Base-by-base conservation (phyloP, 1,140 invertebrate species). In the Oryzaephilus surinamensis region DNA sequence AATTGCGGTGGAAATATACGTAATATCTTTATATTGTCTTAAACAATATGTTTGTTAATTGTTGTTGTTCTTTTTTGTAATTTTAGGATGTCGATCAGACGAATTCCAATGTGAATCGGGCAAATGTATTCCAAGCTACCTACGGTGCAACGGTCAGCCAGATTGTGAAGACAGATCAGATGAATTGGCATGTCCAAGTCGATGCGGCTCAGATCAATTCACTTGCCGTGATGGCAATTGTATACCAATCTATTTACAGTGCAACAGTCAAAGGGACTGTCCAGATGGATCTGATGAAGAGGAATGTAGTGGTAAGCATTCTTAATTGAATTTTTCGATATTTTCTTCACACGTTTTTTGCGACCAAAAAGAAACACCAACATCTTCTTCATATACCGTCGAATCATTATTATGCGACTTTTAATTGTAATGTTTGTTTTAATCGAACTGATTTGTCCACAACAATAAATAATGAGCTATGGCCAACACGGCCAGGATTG, bases 241-340 rank as follows among this genome's bases (percentile, higher is more conserved):
- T 54, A 82, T 98, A 37, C 91, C 90, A 0, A 81, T 79, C 56
- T 81, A 75, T 38, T 93, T 84, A 63, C 84, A 94, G 44, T 98
- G 95, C 62, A 93, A 98, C 58, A 70, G 74, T 24, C 74, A 82
- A 46, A 70, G 71, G 31, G 92, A 98, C 58, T 97, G 93, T 55
- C 54, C 63, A 4, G 93, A 97, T 60, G 72, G 77, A 21, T 84
- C 82, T 27, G 95, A 97, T 66, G 92, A 97, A 72, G 66, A 81
- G 45, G 84, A 86, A 33, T 96, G 92, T 66, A 72, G n/a, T n/a
- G n/a, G 88, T 90, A 72, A 76, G 81, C n/a, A n/a, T n/a, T n/a
- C n/a, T n/a, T n/a, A n/a, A n/a, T n/a, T n/a, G n/a, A n/a, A 77
- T 34, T n/a, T n/a, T n/a, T n/a, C n/a, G n/a, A n/a, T n/a, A n/a